Percentiles rank a stretch among this genome's conserved stretches.
phyloP scores from a whole-genome alignment of 2,113 vertebrate species.

The Cinclus mexicanus region DNA sequence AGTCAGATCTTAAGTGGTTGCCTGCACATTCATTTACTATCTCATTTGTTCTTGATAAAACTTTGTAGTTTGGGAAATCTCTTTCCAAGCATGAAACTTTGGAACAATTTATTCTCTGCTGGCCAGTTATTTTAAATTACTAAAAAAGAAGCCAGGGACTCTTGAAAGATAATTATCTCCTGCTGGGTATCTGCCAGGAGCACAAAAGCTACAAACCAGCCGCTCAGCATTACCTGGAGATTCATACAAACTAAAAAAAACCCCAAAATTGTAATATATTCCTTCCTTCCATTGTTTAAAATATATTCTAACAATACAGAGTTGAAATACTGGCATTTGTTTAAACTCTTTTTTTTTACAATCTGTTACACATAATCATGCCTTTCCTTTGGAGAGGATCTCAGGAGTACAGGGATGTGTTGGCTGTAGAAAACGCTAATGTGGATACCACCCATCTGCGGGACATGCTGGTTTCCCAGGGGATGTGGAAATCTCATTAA shows the following conservation, averaged over 20 bases:
- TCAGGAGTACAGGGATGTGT: neutral
- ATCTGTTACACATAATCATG: neutral
- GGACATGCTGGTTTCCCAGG: neutral
- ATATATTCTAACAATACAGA: neutral
- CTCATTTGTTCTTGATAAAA: conserved; percentile 8
- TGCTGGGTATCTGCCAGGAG: neutral
- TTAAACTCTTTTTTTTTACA: neutral
- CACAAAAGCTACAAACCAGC: neutral
- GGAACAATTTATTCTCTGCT: neutral
- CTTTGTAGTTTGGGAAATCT: neutral
- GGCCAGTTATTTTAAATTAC: neutral
- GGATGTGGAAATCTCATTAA: conserved; percentile 37
- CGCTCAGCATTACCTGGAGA: neutral
- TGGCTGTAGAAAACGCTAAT: neutral
- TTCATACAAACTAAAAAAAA: neutral
- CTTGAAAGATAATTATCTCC: conserved; percentile 49
- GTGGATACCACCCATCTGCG: neutral
- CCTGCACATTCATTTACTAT: neutral
- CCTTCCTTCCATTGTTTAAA: neutral
- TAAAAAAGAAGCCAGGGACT: neutral
- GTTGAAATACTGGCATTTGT: neutral
- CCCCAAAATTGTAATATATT: neutral
- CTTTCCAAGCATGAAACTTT: neutral
- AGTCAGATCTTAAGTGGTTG: neutral
- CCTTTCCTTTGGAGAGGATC: neutral